Conservation (phyloP, 1,140 invertebrate genomes). For the Steinernema khuongi region DNA sequence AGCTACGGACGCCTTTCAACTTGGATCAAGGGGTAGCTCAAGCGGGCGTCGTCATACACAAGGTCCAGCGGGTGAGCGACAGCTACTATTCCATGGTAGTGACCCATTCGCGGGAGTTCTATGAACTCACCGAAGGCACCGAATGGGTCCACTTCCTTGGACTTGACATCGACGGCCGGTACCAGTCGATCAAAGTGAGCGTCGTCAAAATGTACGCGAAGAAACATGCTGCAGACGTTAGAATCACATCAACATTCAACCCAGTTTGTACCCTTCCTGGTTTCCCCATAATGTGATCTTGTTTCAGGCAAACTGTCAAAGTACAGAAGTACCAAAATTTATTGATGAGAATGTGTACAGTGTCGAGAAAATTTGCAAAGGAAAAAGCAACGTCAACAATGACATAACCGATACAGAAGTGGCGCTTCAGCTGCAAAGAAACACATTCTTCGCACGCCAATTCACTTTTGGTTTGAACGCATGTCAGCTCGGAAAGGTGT, state of each 20-base stretch:
- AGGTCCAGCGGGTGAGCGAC: constrained; percentile 42
- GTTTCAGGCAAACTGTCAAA: neutral
- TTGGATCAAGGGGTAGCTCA: constrained; percentile 49
- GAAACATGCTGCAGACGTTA: constrained; percentile 32
- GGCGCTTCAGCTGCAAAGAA: neutral
- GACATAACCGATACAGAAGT: constrained; percentile 9
- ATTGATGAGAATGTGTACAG: neutral
- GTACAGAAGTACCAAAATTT: neutral
- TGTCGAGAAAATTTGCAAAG: constrained; percentile 30
- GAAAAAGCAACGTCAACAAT: constrained; percentile 31
- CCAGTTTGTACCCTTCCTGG: constrained; percentile 12
- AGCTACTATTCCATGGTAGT: constrained; percentile 50
- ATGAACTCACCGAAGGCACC: constrained; percentile 45
- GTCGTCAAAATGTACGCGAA: constrained; percentile 38
- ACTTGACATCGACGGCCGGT: constrained; percentile 30
- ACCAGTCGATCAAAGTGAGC: constrained; percentile 46
- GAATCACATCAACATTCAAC: constrained; percentile 33
- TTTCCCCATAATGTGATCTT: constrained; percentile 4
- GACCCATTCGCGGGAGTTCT: constrained; percentile 48
- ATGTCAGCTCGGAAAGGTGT: constrained; percentile 40
- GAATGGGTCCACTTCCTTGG: constrained; percentile 46
- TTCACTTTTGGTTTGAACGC: constrained; percentile 20
- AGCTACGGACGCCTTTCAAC: constrained; percentile 45
- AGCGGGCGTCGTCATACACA: constrained; percentile 50
- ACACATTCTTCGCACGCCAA: constrained; percentile 20